Evolutionary conservation across 2,113 vertebrate genomes (phyloP).

Genomic region (Cynoglossus semilaevis): DNA sequence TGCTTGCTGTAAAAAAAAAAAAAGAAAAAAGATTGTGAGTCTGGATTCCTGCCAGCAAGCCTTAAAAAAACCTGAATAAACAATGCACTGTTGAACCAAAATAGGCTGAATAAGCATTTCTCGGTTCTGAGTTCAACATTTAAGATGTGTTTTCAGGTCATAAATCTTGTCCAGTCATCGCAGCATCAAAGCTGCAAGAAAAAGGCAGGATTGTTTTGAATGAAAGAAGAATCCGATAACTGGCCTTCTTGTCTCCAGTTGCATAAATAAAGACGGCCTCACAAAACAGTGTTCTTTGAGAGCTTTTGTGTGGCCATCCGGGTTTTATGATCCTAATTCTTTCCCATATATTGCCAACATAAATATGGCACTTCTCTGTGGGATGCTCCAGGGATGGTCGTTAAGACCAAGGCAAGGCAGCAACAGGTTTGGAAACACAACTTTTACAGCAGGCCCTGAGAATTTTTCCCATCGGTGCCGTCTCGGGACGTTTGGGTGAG

Average conservation of each 20-base stretch:
- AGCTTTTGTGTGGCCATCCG: conserved; percentile 91
- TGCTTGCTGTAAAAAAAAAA: conserved; percentile 7
- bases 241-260: conserved; percentile 72
- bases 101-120: conserved; percentile 31
- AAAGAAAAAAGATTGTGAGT: conserved; percentile 15
- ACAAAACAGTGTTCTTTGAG: conserved; percentile 81
- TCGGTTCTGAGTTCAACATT: conserved; percentile 42
- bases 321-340: conserved; percentile 98
- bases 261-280: conserved; percentile 81
- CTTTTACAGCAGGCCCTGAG: conserved; percentile 90
- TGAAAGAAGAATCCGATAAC: conserved; percentile 77
- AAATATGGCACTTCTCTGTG: conserved; percentile 89
- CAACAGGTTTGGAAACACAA: conserved; percentile 92
- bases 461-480: conserved; percentile 87
- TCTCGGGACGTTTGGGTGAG: conserved; percentile 63
- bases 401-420: conserved; percentile 84
- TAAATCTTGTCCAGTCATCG: conserved; percentile 50
- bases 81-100: conserved; percentile 24
- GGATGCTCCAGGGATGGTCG: conserved; percentile 85
- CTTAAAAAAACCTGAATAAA: conserved; percentile 34
- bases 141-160: conserved; percentile 43
- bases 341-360: conserved; percentile 97
- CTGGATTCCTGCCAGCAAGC: conserved; percentile 19
- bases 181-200: conserved; percentile 40
- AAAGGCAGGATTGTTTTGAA: conserved; percentile 80